These are phyloP conservation scores for Zhengitettix transpicula DNA, from an alignment of 2,888 invertebrate species.

Conservation along the genomic window DNA sequence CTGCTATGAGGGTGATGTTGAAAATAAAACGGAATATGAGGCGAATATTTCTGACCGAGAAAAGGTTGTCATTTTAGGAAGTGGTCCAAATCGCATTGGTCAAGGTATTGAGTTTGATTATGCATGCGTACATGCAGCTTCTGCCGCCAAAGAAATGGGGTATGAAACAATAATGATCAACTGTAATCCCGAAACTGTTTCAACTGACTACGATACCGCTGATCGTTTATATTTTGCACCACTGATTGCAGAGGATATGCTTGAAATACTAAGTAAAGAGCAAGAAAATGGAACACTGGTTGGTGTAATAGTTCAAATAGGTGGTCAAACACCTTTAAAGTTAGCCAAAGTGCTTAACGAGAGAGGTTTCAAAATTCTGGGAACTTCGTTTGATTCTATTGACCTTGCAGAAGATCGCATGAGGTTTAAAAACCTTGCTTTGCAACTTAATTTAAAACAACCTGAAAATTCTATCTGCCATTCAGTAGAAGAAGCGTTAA, in stretches of 20 bases:
- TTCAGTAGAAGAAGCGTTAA: too few species aligned
- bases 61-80: neutral
- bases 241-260: neutral
- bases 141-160: neutral
- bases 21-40: neutral
- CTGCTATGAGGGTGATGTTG: too few species aligned
- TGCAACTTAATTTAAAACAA: too few species aligned
- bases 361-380: too few species aligned
- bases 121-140: neutral
- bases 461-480: too few species aligned
- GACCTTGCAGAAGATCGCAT: too few species aligned
- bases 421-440: too few species aligned
- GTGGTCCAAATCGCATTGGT: neutral
- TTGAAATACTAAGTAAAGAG: neutral
- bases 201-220: neutral
- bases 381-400: too few species aligned
- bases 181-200: neutral
- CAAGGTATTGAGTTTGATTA: neutral
- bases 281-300: too few species aligned
- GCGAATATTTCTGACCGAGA: neutral
- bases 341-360: too few species aligned
- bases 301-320: neutral
- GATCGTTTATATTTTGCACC: neutral
- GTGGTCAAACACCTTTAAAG: neutral
- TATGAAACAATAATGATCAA: constrained; percentile 1